Evolutionary conservation across 2,888 invertebrate species (phyloP), one percentile per base, ranked within the genome.

Genomic region (Electrophaes corylata): DNA sequence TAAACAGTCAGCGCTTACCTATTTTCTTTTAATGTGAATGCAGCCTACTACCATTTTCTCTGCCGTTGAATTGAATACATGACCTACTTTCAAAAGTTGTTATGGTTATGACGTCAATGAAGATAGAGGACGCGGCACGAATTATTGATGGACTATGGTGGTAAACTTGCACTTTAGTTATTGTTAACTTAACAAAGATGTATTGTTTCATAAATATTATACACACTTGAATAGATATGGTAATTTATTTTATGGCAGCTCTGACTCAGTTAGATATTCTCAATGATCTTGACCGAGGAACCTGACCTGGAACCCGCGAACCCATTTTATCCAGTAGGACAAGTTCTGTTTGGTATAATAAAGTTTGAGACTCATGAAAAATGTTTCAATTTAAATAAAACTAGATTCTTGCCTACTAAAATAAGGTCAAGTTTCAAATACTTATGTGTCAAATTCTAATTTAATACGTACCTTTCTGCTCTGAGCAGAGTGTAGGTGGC

Each of bases 401-500:
- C n/a, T n/a, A n/a, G n/a, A n/a, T 23, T 23, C 2, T 23, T 23
- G 23, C 4, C 23, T 3, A n/a, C n/a, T n/a, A n/a, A n/a, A n/a
- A n/a, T n/a, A n/a, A n/a, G n/a, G n/a, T n/a, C n/a, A n/a, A n/a
- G n/a, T n/a, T n/a, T n/a, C n/a, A n/a, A n/a, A n/a, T n/a, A n/a
- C n/a, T n/a, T n/a, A n/a, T n/a, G n/a, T n/a, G n/a, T n/a, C n/a
- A n/a, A n/a, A n/a, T n/a, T n/a, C 10, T 6, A 1, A 29, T 8
- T 37, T 12, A 26, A 41, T 8, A 0, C 0, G 1, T 49, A 84
- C 91, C 91, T 91, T 91, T 89, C 90, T 87, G 90, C 88, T 85
- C 86, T 79, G 81, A 81, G 87, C 86, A 86, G 84, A 84, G 81
- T 80, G 73, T 81, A 84, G 81, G 86, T 86, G 84, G 81, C 91